Conservation (phyloP, 2,888 invertebrate genomes). For the Pollenia griseotomentosa region DNA sequence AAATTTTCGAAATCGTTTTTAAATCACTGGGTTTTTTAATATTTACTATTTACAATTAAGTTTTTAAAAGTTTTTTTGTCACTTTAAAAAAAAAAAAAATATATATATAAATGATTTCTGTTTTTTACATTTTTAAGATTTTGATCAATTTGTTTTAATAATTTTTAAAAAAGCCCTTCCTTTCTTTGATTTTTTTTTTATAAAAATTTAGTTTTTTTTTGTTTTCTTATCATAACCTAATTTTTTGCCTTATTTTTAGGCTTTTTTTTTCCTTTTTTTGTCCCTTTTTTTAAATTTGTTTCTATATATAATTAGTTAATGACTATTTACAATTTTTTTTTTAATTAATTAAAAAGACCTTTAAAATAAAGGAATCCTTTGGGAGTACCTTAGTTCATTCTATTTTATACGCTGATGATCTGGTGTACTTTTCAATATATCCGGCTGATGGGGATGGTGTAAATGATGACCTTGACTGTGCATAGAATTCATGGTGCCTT, state of each 20-base stretch:
- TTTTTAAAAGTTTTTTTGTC: too few species aligned
- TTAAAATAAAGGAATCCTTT: too few species aligned
- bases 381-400: background rate
- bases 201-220: too few species aligned
- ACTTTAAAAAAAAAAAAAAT: too few species aligned
- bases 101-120: background rate
- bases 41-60: too few species aligned
- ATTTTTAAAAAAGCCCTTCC: too few species aligned
- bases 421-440: conserved; percentile 93
- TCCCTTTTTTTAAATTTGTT: conserved; percentile 28
- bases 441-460: conserved; percentile 86
- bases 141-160: background rate
- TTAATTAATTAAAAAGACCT: background rate
- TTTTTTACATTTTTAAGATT: background rate
- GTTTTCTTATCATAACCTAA: background rate
- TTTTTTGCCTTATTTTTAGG: conserved; percentile 41
- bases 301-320: conserved; percentile 20
- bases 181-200: too few species aligned
- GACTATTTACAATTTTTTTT: conserved; percentile 63
- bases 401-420: conserved; percentile 88
- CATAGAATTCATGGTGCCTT: conserved; percentile 83
- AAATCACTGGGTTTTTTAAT: background rate
- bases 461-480: conserved; percentile 83
- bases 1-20: conserved; percentile 7
- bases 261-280: too few species aligned